A percentile compares a stretch with the other conserved stretches of the same genome.
phyloP scores from a whole-genome alignment of 2,888 invertebrate genomes.

The Drosophila bunnanda region DNA sequence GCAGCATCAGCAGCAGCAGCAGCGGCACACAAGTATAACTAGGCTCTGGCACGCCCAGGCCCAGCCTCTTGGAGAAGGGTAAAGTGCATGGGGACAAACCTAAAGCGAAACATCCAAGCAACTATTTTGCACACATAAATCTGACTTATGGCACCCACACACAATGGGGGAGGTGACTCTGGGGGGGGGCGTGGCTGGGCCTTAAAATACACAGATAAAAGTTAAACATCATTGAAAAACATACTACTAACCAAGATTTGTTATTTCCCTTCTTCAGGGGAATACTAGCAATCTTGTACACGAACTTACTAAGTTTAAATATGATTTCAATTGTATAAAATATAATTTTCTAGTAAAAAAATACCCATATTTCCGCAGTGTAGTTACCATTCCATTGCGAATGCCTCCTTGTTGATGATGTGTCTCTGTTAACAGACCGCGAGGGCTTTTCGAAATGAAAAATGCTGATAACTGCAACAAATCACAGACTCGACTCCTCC shows the following conservation, averaged over 20 bases:
- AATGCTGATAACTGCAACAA: slow-evolving; percentile 76
- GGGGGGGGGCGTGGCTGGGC: slow-evolving; percentile 9
- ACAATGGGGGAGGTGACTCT: slow-evolving; percentile 9
- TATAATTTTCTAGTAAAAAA: background rate
- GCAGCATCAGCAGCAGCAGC: slow-evolving; percentile 25
- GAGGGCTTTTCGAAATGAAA: slow-evolving; percentile 67
- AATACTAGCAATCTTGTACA: no score
- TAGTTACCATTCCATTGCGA: slow-evolving; percentile 13
- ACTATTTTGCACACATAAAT: slow-evolving; percentile 77
- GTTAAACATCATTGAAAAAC: background rate
- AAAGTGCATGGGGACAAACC: slow-evolving; percentile 34
- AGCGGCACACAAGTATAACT: slow-evolving; percentile 38
- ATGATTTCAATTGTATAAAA: background rate
- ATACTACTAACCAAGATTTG: background rate
- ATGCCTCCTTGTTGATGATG: slow-evolving; percentile 55
- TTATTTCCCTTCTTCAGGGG: background rate
- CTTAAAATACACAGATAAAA: slow-evolving; percentile 4
- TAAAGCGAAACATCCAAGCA: slow-evolving; percentile 32
- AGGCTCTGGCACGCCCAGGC: slow-evolving; percentile 37
- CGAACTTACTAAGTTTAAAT: accelerated
- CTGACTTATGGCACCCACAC: slow-evolving; percentile 69
- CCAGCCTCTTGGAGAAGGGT: slow-evolving; percentile 31
- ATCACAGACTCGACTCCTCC: slow-evolving; percentile 51
- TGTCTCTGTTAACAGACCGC: slow-evolving; percentile 52
- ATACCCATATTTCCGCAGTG: background rate